Percentiles rank a stretch among this genome's conserved stretches.
Evolutionary conservation across 2,113 vertebrate species (phyloP).

Genomic region (Ammodytes marinus): DNA sequence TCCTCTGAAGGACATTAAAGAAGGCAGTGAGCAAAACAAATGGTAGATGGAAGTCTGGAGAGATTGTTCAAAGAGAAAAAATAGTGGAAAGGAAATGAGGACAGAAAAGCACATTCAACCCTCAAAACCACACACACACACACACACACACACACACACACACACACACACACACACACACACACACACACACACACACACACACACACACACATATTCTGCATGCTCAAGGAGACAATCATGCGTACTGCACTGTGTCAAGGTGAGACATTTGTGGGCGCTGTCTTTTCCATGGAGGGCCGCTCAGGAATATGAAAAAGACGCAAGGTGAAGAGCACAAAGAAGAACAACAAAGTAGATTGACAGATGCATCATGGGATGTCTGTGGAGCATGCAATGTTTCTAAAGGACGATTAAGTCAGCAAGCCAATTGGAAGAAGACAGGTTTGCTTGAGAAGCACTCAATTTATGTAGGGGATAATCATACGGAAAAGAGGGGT

Average conservation of each 20-base stretch:
- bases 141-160: constrained; percentile 5
- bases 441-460: constrained; percentile 33
- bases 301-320: constrained; percentile 1
- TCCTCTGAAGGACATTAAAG: neutral
- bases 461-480: constrained; percentile 24
- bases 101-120: neutral
- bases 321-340: constrained; percentile 21
- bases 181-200: neutral
- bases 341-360: neutral
- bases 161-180: constrained; percentile 9
- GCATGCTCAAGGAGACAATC: constrained; percentile 13
- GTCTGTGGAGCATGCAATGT: neutral
- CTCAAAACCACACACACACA: constrained; percentile 5
- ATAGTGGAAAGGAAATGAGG: neutral
- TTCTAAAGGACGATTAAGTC: constrained; percentile 36
- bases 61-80: neutral
- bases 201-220: neutral
- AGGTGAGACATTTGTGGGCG: constrained; percentile 19
- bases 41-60: neutral
- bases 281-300: neutral
- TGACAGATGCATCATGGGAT: constrained; percentile 21
- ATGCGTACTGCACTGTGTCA: neutral
- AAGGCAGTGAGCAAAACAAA: neutral
- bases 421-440: constrained; percentile 25
- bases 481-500: constrained; percentile 21